Conservation (phyloP, 2,888 invertebrate species). For the Liodrosophila aerea region DNA sequence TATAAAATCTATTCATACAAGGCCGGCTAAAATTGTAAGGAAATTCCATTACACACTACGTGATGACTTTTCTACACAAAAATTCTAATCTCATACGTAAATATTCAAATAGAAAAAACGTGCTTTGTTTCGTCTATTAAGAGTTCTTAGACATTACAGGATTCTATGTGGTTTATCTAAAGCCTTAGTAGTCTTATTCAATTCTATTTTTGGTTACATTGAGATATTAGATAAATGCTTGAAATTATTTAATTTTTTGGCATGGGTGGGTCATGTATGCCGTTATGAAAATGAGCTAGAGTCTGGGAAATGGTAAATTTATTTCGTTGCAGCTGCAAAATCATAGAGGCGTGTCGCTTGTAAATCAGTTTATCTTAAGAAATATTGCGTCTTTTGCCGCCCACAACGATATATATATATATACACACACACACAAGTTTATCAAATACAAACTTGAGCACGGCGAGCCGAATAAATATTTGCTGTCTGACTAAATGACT, state of each 20-base stretch:
- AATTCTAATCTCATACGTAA: neutral
- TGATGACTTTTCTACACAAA: neutral
- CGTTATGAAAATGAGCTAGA: neutral
- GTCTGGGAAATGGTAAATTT: neutral
- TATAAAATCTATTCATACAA: conserved; percentile 7
- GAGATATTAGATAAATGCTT: too few relatives aligned
- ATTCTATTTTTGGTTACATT: too few relatives aligned
- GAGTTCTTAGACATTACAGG: too few relatives aligned
- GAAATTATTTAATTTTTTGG: too few relatives aligned
- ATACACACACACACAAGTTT: conserved; percentile 11
- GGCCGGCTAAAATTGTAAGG: neutral
- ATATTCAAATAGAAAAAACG: too few relatives aligned
- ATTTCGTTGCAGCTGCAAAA: neutral
- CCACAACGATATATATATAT: neutral
- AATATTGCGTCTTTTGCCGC: conserved; percentile 7
- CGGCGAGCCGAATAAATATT: conserved; percentile 17
- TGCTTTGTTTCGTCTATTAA: too few relatives aligned
- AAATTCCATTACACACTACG: too few relatives aligned
- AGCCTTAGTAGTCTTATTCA: too few relatives aligned
- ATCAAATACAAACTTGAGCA: conserved; percentile 26
- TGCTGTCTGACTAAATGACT: conserved; percentile 5
- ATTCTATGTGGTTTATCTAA: too few relatives aligned
- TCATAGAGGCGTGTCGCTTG: conserved; percentile 6
- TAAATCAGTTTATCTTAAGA: conserved; percentile 18
- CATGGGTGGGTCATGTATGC: too few relatives aligned